Evolutionary conservation across 2,113 vertebrate species (phyloP).

Genomic region (Dipodomys stephensi): DNA sequence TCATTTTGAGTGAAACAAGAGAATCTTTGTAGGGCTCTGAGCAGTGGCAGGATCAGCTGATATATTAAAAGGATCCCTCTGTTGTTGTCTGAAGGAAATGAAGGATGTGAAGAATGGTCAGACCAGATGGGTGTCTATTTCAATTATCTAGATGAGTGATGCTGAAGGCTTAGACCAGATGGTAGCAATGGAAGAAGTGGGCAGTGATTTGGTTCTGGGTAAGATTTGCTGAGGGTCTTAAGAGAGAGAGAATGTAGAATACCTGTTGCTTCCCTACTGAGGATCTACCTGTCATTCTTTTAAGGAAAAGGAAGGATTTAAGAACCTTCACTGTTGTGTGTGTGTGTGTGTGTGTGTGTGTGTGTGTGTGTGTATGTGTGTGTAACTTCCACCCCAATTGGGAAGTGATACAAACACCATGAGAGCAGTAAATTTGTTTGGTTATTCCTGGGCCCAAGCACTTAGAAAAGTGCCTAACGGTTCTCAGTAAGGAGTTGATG

Average conservation of each 20-base stretch:
- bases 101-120: background rate
- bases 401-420: background rate
- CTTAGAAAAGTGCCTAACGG: background rate
- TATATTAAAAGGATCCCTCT: background rate
- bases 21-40: background rate
- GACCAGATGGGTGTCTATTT: background rate
- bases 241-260: background rate
- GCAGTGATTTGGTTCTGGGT: background rate
- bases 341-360: no score
- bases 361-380: no score
- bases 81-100: background rate
- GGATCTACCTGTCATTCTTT: background rate
- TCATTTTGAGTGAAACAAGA: background rate
- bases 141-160: background rate
- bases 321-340: background rate
- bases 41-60: background rate
- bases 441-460: background rate
- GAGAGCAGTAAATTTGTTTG: background rate
- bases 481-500: background rate
- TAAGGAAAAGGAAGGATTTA: background rate
- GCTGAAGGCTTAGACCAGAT: background rate
- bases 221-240: background rate
- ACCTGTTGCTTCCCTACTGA: background rate
- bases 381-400: background rate
- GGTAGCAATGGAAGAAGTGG: background rate